phyloP scores from a whole-genome alignment of 2,888 invertebrate species.

The Dioctria rufipes region DNA sequence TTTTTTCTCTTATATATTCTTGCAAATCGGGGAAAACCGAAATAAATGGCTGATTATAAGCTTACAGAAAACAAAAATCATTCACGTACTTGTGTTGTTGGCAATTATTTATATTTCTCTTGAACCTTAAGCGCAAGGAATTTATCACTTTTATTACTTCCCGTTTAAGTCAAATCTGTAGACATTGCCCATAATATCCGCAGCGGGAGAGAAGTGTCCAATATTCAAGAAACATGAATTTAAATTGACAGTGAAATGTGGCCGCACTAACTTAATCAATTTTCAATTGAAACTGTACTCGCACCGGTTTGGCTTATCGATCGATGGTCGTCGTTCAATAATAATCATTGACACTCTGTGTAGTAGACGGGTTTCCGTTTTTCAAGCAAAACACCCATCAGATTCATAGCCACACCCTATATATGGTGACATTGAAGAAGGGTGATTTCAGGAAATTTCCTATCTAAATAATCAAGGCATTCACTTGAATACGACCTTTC shows the following conservation, averaged over 20 bases:
- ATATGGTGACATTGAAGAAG: background rate
- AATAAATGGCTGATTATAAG: constrained; percentile 4
- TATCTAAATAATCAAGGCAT: background rate
- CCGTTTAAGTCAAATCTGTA: constrained; percentile 15
- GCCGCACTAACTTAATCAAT: constrained; percentile 18
- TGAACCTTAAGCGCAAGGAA: background rate
- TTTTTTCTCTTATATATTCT: background rate
- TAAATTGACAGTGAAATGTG: constrained; percentile 22
- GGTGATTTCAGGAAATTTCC: background rate
- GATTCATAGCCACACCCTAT: constrained; percentile 2
- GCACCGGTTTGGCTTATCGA: background rate
- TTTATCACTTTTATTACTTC: constrained; percentile 2
- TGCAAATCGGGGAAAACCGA: constrained; percentile 23
- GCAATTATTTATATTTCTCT: background rate
- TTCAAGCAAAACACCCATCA: background rate
- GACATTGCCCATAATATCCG: background rate
- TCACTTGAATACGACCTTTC: constrained; percentile 13
- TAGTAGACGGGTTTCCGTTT: background rate
- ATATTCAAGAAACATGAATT: background rate
- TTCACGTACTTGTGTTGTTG: background rate
- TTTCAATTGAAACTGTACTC: background rate
- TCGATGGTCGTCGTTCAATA: background rate
- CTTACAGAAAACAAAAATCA: background rate
- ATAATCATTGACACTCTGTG: background rate
- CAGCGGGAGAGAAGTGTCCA: constrained; percentile 12